A percentile compares a stretch with the other conserved stretches of the same genome.
phyloP scores from a whole-genome alignment of 2,113 vertebrate species.

The Psittacula cyanocephala region DNA sequence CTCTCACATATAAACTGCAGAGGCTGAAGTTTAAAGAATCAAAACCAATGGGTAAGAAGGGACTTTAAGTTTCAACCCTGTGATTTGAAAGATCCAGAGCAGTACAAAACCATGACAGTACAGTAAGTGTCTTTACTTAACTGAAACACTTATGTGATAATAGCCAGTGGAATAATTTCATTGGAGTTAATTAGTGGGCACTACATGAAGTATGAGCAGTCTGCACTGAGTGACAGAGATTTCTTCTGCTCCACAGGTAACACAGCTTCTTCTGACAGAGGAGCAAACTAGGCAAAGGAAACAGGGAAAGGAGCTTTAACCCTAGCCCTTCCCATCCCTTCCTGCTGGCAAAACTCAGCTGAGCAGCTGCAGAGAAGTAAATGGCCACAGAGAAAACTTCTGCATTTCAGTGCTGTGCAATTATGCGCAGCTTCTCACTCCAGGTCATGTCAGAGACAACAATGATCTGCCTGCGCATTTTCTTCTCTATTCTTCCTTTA shows the following conservation, averaged over 20 bases:
- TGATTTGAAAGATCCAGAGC: background rate
- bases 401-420: background rate
- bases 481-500: background rate
- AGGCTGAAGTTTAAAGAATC: background rate
- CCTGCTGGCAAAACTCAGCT: background rate
- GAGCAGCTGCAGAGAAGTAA: background rate
- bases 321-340: background rate
- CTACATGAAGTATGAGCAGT: background rate
- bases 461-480: background rate
- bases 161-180: background rate
- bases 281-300: background rate
- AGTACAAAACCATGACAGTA: background rate
- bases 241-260: background rate
- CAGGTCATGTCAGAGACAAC: background rate
- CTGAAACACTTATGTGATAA: background rate
- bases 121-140: background rate
- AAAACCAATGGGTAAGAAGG: background rate
- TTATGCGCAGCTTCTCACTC: background rate
- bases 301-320: background rate
- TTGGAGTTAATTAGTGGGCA: background rate
- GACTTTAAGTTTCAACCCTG: background rate
- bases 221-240: background rate
- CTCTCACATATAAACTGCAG: background rate
- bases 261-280: rapidly evolving
- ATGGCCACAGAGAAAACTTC: background rate